Evolutionary conservation across 92 coral and sea anemone genomes (phyloP).

Genomic region (Epizoanthus ramosus): DNA sequence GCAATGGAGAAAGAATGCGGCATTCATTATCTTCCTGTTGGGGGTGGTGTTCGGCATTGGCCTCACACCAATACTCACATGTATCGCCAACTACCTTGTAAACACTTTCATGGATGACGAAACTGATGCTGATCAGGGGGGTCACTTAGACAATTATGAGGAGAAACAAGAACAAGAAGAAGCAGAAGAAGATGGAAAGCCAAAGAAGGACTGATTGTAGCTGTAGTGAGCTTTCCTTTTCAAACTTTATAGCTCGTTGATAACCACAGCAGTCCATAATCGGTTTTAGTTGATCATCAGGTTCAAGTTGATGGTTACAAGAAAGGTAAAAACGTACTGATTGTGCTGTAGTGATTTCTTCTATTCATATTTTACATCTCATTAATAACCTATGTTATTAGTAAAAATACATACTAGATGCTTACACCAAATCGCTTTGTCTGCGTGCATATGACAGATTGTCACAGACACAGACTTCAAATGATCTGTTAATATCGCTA

Average conservation of each 20-base stretch:
- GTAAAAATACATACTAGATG: no score
- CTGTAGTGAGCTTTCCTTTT: neutral
- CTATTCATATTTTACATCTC: neutral
- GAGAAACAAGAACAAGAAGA: slow-evolving; percentile 45
- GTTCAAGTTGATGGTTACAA: neutral
- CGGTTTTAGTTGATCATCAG: slow-evolving; percentile 35
- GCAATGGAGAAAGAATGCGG: slow-evolving; percentile 81
- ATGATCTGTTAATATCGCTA: no score
- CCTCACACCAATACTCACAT: slow-evolving; percentile 69
- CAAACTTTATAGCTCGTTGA: no score
- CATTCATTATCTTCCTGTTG: slow-evolving; percentile 69
- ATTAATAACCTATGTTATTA: no score
- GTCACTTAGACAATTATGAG: neutral
- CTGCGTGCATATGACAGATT: no score
- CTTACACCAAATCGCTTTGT: no score
- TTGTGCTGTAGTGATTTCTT: neutral
- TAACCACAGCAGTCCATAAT: neutral
- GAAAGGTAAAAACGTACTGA: slow-evolving; percentile 38
- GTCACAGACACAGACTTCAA: no score
- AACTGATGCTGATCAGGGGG: slow-evolving; percentile 33
- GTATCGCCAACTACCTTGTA: slow-evolving; percentile 61
- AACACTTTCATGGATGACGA: slow-evolving; percentile 69
- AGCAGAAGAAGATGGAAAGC: slow-evolving; percentile 56
- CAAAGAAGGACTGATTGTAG: slow-evolving; percentile 31
- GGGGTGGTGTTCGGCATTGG: slow-evolving; percentile 84